phyloP scores from a whole-genome alignment of 2,797 vertebrate genomes.

The Typhlichthys subterraneus region DNA sequence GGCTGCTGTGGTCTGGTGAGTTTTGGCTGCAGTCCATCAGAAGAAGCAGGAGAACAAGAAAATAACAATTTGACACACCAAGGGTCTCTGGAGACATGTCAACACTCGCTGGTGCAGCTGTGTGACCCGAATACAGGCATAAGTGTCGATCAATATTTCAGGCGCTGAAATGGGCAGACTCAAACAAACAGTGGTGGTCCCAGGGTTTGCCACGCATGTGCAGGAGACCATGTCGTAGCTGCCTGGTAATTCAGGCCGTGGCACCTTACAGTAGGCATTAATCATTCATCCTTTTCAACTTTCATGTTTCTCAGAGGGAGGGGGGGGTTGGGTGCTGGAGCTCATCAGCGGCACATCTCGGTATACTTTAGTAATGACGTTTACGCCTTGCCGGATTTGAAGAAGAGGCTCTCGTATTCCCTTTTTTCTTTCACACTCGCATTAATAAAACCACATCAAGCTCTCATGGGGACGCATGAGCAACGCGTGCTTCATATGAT shows the following conservation, averaged over 20 bases:
- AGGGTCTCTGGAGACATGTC: constrained; percentile 23
- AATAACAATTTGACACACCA: constrained; percentile 35
- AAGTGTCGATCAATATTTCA: constrained; percentile 64
- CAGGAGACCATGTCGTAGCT: constrained; percentile 14
- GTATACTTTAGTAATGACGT: constrained; percentile 25
- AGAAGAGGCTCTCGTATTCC: neutral
- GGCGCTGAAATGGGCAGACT: constrained; percentile 31
- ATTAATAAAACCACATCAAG: too few species aligned
- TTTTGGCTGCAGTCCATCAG: neutral
- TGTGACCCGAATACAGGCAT: constrained; percentile 40
- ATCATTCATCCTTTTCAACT: constrained; percentile 63
- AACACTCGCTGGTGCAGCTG: constrained; percentile 24
- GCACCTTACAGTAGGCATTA: constrained; percentile 55
- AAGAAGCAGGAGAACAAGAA: constrained; percentile 15
- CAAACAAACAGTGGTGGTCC: constrained; percentile 26
- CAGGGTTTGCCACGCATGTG: neutral
- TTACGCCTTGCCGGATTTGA: constrained; percentile 14
- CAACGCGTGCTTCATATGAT: too few species aligned
- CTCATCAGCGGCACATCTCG: constrained; percentile 36
- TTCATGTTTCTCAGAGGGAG: constrained; percentile 56
- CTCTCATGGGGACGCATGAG: too few species aligned
- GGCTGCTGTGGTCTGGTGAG: too few species aligned
- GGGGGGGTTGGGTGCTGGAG: constrained; percentile 32
- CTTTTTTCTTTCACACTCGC: too few species aligned
- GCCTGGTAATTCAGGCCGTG: constrained; percentile 27